Evolutionary conservation across 2,113 vertebrate species (phyloP), one percentile per base, ranked within the genome.

Genomic region (Clupea harengus): DNA sequence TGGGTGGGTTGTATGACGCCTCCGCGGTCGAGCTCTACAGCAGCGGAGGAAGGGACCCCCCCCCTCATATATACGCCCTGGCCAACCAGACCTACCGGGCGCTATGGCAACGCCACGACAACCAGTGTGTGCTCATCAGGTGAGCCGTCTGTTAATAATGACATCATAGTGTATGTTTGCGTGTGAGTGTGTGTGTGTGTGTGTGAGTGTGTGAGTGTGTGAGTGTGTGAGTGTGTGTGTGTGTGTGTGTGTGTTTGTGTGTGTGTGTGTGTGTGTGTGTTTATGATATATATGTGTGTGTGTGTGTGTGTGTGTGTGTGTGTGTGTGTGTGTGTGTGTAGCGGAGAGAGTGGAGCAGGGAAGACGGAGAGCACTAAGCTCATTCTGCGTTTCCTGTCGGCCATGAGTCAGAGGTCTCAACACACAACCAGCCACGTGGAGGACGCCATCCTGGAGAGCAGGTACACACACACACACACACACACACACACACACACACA

Each of bases 121-220:
- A 94, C 95, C 98, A 99, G 90, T 99, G 98, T n/a, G 95, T 99
- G 90, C 97, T 99, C 84, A 99, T 99, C 96, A 99, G 98, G 98
- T 99, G 86, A 89, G 88, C 6, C 17, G 5, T 39, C 39, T 39
- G 39, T 39, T 39, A 39, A 39, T 39, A 39, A 39, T 39, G 39
- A 39, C 39, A 39, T 39, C 39, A 39, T 39, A 39, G 39, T 39
- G 39, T 39, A 2, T 39, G 39, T 1, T 39, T 28, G 15, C 17
- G 52, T 75, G 4, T 44, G 75, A 28, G 25, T 84, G 54, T 60
- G 50, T 82, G 83, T 84, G 25, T 60, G 32, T 83, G 80, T 45
- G 45, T 44, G 72, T 28, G 57, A 18, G 50, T 60, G 50, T 82
- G 83, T 84, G 25, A 47, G 45, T 83, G 60, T 45, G 45, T n/a